These are phyloP conservation scores for Tinea pellionella DNA, from an alignment of 2,888 invertebrate species.

Conservation along the genomic window DNA sequence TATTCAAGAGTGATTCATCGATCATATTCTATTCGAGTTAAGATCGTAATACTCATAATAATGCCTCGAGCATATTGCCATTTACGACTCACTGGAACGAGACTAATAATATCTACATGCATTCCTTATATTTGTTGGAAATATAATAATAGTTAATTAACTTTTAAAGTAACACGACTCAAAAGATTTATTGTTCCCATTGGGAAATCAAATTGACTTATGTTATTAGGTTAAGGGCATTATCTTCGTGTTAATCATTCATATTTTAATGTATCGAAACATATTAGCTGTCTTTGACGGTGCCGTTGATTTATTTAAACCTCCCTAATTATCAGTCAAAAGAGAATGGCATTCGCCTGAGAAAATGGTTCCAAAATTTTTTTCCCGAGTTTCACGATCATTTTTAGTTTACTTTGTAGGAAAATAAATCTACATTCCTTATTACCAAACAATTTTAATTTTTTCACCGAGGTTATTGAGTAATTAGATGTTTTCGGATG, in stretches of 20 bases:
- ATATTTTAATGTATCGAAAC: background rate
- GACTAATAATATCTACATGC: background rate
- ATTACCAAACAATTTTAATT: too few species aligned
- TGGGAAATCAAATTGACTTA: slow-evolving; percentile 39
- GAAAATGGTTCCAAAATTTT: too few species aligned
- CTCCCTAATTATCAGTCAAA: background rate
- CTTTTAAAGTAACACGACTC: slow-evolving; percentile 20
- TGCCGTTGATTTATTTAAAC: background rate
- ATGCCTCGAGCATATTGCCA: background rate
- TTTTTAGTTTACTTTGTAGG: too few species aligned
- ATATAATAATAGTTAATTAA: background rate
- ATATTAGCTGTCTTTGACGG: slow-evolving; percentile 1
- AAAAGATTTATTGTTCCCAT: slow-evolving; percentile 42
- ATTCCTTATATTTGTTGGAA: background rate
- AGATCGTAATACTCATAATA: background rate
- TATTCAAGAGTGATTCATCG: slow-evolving; percentile 1
- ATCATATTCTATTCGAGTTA: background rate
- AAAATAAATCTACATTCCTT: too few species aligned
- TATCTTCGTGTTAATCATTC: slow-evolving; percentile 40
- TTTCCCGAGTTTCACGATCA: too few species aligned
- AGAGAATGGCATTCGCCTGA: too few species aligned
- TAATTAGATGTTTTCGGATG: too few species aligned
- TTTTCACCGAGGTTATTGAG: too few species aligned
- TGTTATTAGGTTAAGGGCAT: slow-evolving; percentile 46
- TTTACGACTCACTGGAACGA: background rate